A percentile compares a stretch with the other conserved stretches of the same genome.
phyloP scores from a whole-genome alignment of 1,140 invertebrate genomes.

The Heliconius hewitsoni region DNA sequence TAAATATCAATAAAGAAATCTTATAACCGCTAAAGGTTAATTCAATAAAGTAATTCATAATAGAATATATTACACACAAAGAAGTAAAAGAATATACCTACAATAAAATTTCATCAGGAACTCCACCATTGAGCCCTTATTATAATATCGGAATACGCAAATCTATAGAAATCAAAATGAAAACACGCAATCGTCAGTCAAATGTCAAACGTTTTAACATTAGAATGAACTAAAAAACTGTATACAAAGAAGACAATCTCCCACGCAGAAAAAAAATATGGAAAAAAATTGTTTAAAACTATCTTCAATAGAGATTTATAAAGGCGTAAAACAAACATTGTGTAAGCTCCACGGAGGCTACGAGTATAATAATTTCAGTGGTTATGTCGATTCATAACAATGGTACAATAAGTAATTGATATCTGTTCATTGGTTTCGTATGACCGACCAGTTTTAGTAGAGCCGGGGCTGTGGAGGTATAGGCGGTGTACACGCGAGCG shows the following conservation, averaged over 20 bases:
- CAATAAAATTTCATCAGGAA: not conserved
- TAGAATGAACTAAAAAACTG: constrained; percentile 38
- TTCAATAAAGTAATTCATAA: not conserved
- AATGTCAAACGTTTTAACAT: constrained; percentile 53
- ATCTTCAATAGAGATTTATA: constrained; percentile 32
- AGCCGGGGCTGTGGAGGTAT: constrained; percentile 10
- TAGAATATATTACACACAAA: not conserved
- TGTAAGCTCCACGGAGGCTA: constrained; percentile 1
- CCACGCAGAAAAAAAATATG: constrained; percentile 46
- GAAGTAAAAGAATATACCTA: not conserved
- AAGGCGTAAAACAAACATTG: constrained; percentile 28
- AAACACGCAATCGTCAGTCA: constrained; percentile 43
- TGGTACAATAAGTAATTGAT: constrained; percentile 69
- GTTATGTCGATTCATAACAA: constrained; percentile 36
- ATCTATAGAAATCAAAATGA: constrained; percentile 30
- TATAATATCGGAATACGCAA: constrained; percentile 22
- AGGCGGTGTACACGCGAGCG: not conserved
- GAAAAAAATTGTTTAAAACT: constrained; percentile 8
- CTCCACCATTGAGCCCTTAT: not conserved
- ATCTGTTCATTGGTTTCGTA: constrained; percentile 62
- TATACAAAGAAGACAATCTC: constrained; percentile 57
- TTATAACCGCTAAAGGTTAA: not conserved
- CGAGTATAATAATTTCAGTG: constrained; percentile 7
- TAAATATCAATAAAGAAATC: not conserved
- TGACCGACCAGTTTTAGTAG: constrained; percentile 44